A percentile compares a stretch with the other conserved stretches of the same genome.
phyloP scores from a whole-genome alignment of 2,113 vertebrate species.

The Oreochromis aureus region DNA sequence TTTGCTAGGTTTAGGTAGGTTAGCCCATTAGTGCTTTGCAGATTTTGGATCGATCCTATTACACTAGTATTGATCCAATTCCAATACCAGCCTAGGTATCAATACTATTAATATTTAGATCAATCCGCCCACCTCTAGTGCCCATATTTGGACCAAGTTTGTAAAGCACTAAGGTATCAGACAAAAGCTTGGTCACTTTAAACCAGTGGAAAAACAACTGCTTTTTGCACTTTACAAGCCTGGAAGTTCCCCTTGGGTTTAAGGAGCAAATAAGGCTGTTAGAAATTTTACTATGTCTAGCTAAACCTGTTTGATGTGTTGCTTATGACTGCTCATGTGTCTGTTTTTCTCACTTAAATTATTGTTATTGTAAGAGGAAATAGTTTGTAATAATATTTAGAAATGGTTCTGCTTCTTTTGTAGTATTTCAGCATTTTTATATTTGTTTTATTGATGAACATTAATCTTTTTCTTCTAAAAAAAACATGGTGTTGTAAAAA shows the following conservation, averaged over 20 bases:
- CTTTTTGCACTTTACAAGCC: background rate
- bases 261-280: background rate
- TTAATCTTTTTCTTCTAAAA: background rate
- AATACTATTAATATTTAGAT: background rate
- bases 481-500: no score
- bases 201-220: background rate
- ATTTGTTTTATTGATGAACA: background rate
- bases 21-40: background rate
- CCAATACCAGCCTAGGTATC: background rate
- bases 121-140: background rate
- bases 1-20: background rate
- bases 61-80: rapidly evolving
- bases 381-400: background rate
- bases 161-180: background rate
- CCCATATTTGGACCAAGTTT: background rate
- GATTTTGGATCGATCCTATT: background rate
- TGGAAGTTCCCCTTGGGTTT: background rate
- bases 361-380: background rate
- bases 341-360: background rate
- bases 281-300: rapidly evolving
- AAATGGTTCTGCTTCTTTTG: background rate
- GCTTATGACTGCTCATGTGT: background rate
- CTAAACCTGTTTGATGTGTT: background rate
- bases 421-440: background rate
- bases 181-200: background rate